Conservation (phyloP, 64 coral and sea anemone species). For the Pachyseris speciosa region DNA sequence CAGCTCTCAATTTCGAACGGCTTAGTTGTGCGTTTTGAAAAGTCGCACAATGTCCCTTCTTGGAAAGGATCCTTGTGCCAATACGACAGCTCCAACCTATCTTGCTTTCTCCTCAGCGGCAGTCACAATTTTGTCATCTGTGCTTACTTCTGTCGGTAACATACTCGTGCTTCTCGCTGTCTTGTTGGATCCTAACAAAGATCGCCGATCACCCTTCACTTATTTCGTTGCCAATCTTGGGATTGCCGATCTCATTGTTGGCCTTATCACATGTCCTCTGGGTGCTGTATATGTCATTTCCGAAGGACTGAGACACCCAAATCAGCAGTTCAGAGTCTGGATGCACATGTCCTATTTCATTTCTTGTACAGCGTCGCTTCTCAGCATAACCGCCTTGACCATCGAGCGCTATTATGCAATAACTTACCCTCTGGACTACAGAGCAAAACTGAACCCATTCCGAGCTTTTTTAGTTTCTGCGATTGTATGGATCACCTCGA, state of each 20-base stretch:
- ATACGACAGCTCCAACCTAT: conserved; percentile 33
- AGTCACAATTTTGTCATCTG: conserved; percentile 8
- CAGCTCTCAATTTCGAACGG: no score
- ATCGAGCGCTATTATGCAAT: no score
- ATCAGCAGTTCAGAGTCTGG: no score
- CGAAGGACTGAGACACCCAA: conserved; percentile 25
- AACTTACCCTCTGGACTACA: no score
- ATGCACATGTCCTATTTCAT: no score
- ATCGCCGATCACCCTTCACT: conserved; percentile 80
- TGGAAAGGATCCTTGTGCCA: not conserved
- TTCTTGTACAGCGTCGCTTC: no score
- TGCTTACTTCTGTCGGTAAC: conserved; percentile 41
- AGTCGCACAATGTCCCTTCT: conserved; percentile 20
- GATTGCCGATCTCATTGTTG: conserved; percentile 81
- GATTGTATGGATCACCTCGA: no score
- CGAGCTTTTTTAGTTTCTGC: no score
- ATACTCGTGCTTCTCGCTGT: conserved; percentile 63
- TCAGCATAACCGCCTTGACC: no score
- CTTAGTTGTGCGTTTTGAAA: no score
- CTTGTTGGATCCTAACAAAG: conserved; percentile 66
- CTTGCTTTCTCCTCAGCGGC: conserved; percentile 58
- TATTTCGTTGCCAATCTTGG: conserved; percentile 82
- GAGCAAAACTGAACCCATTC: no score
- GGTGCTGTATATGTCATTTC: conserved; percentile 30
- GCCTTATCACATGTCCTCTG: conserved; percentile 71